Percentiles rank a stretch among this genome's conserved stretches.
Conservation (phyloP, 2,888 invertebrate species). For the Tachystola acroxantha region DNA sequence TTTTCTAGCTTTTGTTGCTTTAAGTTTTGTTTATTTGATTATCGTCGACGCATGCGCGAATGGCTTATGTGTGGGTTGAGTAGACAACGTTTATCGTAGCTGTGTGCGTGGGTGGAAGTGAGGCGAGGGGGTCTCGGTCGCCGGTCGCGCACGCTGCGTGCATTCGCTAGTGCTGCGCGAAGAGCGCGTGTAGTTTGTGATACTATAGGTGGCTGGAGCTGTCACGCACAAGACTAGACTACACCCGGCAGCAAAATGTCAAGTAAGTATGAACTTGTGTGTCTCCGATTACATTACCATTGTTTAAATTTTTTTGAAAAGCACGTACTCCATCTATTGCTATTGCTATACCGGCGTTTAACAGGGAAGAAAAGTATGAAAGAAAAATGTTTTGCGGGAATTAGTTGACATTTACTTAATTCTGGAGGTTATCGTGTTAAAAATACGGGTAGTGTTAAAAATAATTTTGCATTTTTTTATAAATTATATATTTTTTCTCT, state of each 20-base stretch:
- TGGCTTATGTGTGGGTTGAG: constrained; percentile 19
- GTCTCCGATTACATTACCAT: constrained; percentile 1
- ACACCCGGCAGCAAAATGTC: constrained; percentile 71
- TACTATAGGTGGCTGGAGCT: constrained; percentile 59
- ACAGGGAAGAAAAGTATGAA: constrained; percentile 3
- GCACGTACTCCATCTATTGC: too few relatives aligned
- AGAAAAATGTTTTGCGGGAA: constrained; percentile 4
- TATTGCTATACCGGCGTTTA: too few relatives aligned
- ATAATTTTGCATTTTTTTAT: neutral
- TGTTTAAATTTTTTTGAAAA: neutral
- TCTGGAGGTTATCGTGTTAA: constrained; percentile 8
- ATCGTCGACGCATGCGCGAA: constrained; percentile 20
- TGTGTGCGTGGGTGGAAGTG: constrained; percentile 29
- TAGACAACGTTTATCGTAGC: constrained; percentile 16
- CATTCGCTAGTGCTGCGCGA: constrained; percentile 65
- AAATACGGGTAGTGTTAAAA: constrained; percentile 12
- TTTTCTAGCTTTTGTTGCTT: constrained; percentile 2
- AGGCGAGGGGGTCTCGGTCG: constrained; percentile 39
- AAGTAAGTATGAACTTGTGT: constrained; percentile 45
- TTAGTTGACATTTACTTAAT: constrained; percentile 8
- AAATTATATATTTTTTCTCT: too few relatives aligned
- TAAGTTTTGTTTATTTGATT: constrained; percentile 3
- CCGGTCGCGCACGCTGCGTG: constrained; percentile 49
- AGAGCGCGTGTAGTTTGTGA: constrained; percentile 67
- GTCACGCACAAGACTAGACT: constrained; percentile 62